A percentile compares a stretch with the other conserved stretches of the same genome.
These are phyloP conservation scores for Drosophila fuyamai DNA, from an alignment of 1,140 invertebrate genomes.

Conservation along the genomic window DNA sequence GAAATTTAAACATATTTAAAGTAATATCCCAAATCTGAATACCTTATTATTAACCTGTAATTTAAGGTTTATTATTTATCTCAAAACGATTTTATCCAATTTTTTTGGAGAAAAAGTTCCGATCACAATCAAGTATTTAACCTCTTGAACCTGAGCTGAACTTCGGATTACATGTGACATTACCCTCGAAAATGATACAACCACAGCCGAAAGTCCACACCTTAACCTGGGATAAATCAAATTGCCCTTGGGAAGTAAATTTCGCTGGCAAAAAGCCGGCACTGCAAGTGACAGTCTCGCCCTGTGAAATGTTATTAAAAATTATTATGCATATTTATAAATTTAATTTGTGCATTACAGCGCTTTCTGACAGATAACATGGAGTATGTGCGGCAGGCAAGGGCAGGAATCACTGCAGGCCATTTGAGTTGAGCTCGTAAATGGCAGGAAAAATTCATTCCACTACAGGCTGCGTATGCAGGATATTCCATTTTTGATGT, in stretches of 20 bases:
- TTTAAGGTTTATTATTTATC: too few relatives aligned
- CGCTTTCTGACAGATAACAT: conserved; percentile 39
- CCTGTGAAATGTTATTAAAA: conserved; percentile 69
- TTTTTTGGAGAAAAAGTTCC: too few relatives aligned
- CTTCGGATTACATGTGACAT: not conserved
- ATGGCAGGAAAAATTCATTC: conserved; percentile 48
- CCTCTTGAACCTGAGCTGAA: not conserved
- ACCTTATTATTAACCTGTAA: too few relatives aligned
- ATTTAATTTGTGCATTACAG: conserved; percentile 75
- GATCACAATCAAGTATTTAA: too few relatives aligned
- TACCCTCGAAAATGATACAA: not conserved
- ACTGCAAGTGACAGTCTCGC: conserved; percentile 40
- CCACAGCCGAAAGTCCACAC: conserved; percentile 3
- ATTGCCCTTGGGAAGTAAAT: conserved; percentile 36
- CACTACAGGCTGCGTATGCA: conserved; percentile 39
- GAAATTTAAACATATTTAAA: too few relatives aligned
- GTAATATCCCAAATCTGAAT: too few relatives aligned
- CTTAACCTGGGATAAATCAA: conserved; percentile 22
- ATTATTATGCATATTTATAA: conserved; percentile 76
- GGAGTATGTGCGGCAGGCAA: conserved; percentile 22
- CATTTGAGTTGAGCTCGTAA: conserved; percentile 48
- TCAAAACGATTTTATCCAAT: too few relatives aligned
- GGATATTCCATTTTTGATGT: conserved; percentile 47
- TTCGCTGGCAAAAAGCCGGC: conserved; percentile 16
- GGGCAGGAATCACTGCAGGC: conserved; percentile 69